phyloP scores from a whole-genome alignment of 2,888 invertebrate species.

The Cephus spinipes region DNA sequence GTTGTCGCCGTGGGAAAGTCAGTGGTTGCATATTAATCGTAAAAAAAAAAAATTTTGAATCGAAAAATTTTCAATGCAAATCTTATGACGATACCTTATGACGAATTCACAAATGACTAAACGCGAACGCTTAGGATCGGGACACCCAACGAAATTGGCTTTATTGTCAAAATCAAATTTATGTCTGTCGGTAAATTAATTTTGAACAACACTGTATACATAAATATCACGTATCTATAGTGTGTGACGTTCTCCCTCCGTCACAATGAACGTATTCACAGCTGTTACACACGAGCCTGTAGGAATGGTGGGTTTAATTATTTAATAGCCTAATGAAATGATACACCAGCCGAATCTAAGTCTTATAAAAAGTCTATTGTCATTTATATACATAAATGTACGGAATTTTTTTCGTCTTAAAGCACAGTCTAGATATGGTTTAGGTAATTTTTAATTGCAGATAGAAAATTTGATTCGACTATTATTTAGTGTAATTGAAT shows the following conservation, averaged over 20 bases:
- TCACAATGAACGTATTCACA: conserved; percentile 45
- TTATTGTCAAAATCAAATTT: neutral
- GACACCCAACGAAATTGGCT: neutral
- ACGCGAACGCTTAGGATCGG: neutral
- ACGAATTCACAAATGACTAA: neutral
- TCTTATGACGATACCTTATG: neutral
- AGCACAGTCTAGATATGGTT: neutral
- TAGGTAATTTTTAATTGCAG: neutral
- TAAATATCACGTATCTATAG: neutral
- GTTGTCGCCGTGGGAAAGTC: conserved; percentile 55
- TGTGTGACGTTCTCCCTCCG: neutral
- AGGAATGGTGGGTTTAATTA: conserved; percentile 39
- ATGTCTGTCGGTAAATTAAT: neutral
- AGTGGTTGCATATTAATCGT: neutral
- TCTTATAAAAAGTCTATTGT: conserved; percentile 49
- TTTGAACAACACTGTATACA: neutral
- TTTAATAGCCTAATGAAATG: conserved; percentile 61
- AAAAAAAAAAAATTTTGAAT: neutral
- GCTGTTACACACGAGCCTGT: conserved; percentile 36
- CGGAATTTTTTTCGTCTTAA: neutral
- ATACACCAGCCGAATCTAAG: conserved; percentile 56
- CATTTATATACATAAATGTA: conserved; percentile 5
- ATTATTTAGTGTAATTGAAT: neutral
- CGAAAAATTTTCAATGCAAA: neutral
- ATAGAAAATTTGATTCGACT: neutral